A percentile compares a stretch with the other conserved stretches of the same genome.
phyloP scores from a whole-genome alignment of 2,888 invertebrate species.

The Oxystoma pomonae region DNA sequence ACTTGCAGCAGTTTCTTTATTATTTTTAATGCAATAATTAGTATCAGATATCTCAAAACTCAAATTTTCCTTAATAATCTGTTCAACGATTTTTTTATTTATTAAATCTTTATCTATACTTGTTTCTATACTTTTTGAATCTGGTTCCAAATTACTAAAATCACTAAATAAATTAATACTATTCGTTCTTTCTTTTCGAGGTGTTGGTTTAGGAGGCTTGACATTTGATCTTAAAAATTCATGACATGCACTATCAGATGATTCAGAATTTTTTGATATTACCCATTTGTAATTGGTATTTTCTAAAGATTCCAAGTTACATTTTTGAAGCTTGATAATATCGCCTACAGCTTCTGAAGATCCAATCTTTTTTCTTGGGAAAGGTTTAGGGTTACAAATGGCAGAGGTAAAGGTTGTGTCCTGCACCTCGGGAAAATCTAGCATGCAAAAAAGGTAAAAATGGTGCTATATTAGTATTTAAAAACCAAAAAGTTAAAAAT shows the following conservation, averaged over 20 bases:
- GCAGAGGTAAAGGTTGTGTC: conserved; percentile 27
- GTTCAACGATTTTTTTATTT: conserved; percentile 16
- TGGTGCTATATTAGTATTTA: conserved; percentile 17
- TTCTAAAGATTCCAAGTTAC: too few relatives aligned
- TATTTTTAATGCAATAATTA: too few relatives aligned
- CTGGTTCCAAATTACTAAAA: background rate
- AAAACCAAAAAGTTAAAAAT: background rate
- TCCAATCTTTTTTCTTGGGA: conserved; percentile 32
- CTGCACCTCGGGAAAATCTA: conserved; percentile 35
- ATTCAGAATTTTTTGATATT: too few relatives aligned
- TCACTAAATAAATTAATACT: background rate
- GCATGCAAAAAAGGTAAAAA: conserved; percentile 36
- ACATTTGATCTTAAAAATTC: too few relatives aligned
- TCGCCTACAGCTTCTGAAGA: conserved; percentile 23
- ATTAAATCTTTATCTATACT: conserved; percentile 7
- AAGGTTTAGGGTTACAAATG: conserved; percentile 32
- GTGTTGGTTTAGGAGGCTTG: background rate
- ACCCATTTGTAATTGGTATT: too few relatives aligned
- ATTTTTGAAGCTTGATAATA: too few relatives aligned
- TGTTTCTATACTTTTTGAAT: background rate
- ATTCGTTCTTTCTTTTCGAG: background rate
- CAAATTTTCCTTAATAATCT: conserved; percentile 18
- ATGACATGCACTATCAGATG: too few relatives aligned
- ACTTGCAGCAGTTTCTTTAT: background rate
- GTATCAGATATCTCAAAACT: background rate